Evolutionary conservation across 2,113 vertebrate species (phyloP).

Genomic region (Thryonomys swinderianus): DNA sequence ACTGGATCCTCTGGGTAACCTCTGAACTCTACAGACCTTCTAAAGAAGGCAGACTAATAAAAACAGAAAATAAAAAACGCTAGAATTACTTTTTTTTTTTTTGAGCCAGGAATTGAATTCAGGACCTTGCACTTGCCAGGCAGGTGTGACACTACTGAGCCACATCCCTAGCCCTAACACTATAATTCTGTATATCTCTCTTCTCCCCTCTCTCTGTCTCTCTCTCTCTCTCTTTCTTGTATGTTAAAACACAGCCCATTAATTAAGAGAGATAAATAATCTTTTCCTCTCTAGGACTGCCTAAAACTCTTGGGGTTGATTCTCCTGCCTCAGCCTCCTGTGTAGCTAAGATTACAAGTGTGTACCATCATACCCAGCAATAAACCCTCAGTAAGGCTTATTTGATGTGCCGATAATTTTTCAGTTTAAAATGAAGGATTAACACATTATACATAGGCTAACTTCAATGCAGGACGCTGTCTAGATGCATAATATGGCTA

Average conservation of each 20-base stretch:
- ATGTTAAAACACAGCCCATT: neutral
- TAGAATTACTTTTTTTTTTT: too few species aligned
- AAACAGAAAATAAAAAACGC: neutral
- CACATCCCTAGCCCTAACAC: neutral
- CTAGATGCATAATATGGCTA: neutral
- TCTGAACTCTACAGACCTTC: neutral
- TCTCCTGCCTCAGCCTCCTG: neutral
- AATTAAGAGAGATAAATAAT: constrained; percentile 20
- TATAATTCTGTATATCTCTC: neutral
- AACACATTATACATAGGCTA: constrained; percentile 41
- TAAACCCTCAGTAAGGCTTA: neutral
- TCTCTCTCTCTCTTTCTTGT: neutral
- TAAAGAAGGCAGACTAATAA: neutral
- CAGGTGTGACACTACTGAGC: too few species aligned
- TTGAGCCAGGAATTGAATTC: too few species aligned
- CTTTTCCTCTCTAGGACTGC: neutral
- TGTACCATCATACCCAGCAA: neutral
- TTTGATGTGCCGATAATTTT: constrained; percentile 29
- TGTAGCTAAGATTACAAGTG: neutral
- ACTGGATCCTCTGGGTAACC: neutral
- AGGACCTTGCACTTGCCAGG: too few species aligned
- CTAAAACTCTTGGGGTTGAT: neutral
- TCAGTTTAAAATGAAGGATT: constrained; percentile 53
- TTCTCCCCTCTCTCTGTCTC: neutral
- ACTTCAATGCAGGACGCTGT: neutral